phyloP scores from a whole-genome alignment of 2,888 invertebrate genomes.

The Heteromyza rotundicornis region DNA sequence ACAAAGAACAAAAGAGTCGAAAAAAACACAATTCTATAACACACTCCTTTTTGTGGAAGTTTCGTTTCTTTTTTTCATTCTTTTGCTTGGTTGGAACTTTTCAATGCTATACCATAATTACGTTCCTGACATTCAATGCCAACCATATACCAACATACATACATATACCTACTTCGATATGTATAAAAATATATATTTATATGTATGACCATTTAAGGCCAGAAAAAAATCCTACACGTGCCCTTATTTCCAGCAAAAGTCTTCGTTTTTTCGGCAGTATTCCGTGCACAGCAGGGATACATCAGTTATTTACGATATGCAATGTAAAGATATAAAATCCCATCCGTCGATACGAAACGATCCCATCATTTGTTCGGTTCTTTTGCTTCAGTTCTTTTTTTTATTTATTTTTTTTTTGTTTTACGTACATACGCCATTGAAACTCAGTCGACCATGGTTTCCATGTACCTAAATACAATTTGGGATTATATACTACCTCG shows the following conservation, averaged over 20 bases:
- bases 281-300: conserved; percentile 24
- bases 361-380: not conserved
- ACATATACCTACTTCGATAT: conserved; percentile 8
- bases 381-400: conserved; percentile 18
- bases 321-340: conserved; percentile 16
- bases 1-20: no score
- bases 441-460: conserved; percentile 38
- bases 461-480: conserved; percentile 14
- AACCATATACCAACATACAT: conserved; percentile 18
- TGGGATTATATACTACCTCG: conserved; percentile 27
- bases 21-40: no score
- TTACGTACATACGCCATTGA: conserved; percentile 36
- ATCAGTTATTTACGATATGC: conserved; percentile 14
- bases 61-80: no score
- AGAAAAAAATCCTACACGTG: conserved; percentile 47
- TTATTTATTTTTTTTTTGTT: conserved; percentile 18
- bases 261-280: conserved; percentile 11
- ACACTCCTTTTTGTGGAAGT: no score
- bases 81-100: conserved; percentile 23
- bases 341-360: conserved; percentile 19
- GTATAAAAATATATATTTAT: conserved; percentile 15
- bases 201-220: not conserved
- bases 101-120: conserved; percentile 33
- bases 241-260: conserved; percentile 44
- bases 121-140: conserved; percentile 36